A percentile compares a stretch with the other conserved stretches of the same genome.
These are phyloP conservation scores for Phyllotreta striolata DNA, from an alignment of 2,888 invertebrate genomes.

Conservation along the genomic window DNA sequence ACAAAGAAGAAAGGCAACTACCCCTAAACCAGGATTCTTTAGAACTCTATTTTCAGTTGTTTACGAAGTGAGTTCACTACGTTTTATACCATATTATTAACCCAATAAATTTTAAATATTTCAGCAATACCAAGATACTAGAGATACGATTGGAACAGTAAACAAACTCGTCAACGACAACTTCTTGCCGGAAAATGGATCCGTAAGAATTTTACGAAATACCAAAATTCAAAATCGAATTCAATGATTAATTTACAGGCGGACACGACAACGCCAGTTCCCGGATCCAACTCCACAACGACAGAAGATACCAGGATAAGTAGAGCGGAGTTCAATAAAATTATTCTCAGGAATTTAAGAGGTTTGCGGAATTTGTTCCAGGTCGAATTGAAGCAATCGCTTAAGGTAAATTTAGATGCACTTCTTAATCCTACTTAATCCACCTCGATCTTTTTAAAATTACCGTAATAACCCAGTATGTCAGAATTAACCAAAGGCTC, in stretches of 20 bases:
- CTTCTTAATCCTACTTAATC: neutral
- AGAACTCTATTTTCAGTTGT: slow-evolving; percentile 54
- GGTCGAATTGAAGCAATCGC: slow-evolving; percentile 63
- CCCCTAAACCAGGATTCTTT: slow-evolving; percentile 53
- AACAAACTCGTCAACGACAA: slow-evolving; percentile 59
- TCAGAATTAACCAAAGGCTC: no score
- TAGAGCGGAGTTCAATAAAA: slow-evolving; percentile 57
- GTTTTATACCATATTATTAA: slow-evolving; percentile 19
- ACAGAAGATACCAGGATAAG: slow-evolving; percentile 59
- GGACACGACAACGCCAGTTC: slow-evolving; percentile 43
- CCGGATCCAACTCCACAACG: slow-evolving; percentile 56
- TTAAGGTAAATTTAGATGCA: slow-evolving; percentile 57
- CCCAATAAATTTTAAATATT: slow-evolving; percentile 41
- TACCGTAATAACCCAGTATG: neutral
- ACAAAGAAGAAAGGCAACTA: slow-evolving; percentile 16
- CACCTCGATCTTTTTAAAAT: neutral
- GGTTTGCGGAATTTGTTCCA: slow-evolving; percentile 63
- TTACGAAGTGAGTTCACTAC: slow-evolving; percentile 49
- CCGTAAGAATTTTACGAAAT: slow-evolving; percentile 49
- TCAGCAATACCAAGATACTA: slow-evolving; percentile 64
- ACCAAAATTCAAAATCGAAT: neutral
- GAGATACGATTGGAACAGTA: slow-evolving; percentile 61
- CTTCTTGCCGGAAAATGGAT: slow-evolving; percentile 57
- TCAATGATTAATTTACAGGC: slow-evolving; percentile 2
- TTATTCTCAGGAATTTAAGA: slow-evolving; percentile 62